Evolutionary conservation across 2,113 vertebrate species (phyloP), one percentile per base, ranked within the genome.

Genomic region (Oryzias celebensis): DNA sequence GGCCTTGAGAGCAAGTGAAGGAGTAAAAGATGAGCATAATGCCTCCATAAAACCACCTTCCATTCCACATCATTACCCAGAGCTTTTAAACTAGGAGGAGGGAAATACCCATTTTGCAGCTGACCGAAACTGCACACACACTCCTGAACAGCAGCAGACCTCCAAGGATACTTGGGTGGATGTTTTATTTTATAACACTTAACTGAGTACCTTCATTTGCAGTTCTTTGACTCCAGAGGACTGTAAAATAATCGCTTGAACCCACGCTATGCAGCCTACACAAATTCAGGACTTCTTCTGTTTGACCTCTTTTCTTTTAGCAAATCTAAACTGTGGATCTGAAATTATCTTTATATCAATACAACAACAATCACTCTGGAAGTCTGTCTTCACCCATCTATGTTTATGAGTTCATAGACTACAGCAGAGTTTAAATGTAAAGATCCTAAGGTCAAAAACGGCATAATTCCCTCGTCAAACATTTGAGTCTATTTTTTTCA

Each of bases 41-140:
- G 69, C 78, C 75, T 75, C 80, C 78, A 84, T 88, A 86, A 20
- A 88, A 90, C 80, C 70, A 2, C 80, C 77, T 61, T 71, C 76
- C 75, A 82, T 79, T 86, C 75, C 74, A 75, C 86, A 87, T 83
- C 86, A 84, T 90, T 87, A 83, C 83, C 67, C 85, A 71, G 75
- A 63, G 70, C 66, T 84, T 77, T 76, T 84, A 86, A 86, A 87
- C 58, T 63, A 36, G 48, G 62, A 79, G 78, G 82, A 80, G 43
- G 76, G 80, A 82, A 83, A 84, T 83, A 51, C 73, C 77, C 64
- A 83, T 88, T 87, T 86, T 71, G 82, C 78, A 80, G 73, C 68
- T 78, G 76, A 82, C 45, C 77, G 76, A 67, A 70, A 77, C 56
- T 28, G 63, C 78, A 83, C 83, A 67, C 68, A 77, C 60, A 66